These are phyloP conservation scores for Stenichneumon culpator DNA, from an alignment of 2,888 invertebrate genomes.

Conservation along the genomic window DNA sequence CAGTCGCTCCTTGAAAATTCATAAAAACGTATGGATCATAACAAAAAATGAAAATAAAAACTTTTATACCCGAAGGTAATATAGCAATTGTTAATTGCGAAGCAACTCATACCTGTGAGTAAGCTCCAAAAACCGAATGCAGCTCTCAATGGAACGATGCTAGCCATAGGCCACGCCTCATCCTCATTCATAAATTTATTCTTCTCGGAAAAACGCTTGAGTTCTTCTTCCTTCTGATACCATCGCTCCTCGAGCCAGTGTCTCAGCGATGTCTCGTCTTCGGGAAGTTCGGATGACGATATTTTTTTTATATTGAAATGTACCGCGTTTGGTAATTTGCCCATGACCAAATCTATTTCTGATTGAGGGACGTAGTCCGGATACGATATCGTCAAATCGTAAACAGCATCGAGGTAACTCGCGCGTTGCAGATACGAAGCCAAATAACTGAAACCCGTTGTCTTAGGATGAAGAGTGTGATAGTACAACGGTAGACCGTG, in stretches of 20 bases:
- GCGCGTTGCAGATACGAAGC: slow-evolving; percentile 87
- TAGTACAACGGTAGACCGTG: slow-evolving; percentile 90
- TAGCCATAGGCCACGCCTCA: slow-evolving; percentile 81
- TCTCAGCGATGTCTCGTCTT: slow-evolving; percentile 87
- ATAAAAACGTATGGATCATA: not conserved
- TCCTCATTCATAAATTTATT: slow-evolving; percentile 85
- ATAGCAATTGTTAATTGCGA: not conserved
- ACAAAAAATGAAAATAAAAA: not conserved
- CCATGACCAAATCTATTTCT: slow-evolving; percentile 90
- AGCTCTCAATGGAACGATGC: slow-evolving; percentile 84
- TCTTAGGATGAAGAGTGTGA: slow-evolving; percentile 94
- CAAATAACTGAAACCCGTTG: slow-evolving; percentile 91
- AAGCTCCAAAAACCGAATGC: slow-evolving; percentile 90
- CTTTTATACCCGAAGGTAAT: not conserved
- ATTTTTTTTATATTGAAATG: slow-evolving; percentile 92
- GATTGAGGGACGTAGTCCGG: slow-evolving; percentile 91
- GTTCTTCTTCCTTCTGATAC: slow-evolving; percentile 88
- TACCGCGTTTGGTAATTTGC: slow-evolving; percentile 91
- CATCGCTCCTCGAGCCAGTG: slow-evolving; percentile 89
- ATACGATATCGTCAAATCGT: slow-evolving; percentile 95
- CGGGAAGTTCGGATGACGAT: slow-evolving; percentile 87
- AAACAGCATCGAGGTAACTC: slow-evolving; percentile 91
- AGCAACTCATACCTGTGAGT: slow-evolving; percentile 80
- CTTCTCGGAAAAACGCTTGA: slow-evolving; percentile 87
- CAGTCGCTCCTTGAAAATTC: slow-evolving; percentile 74